Evolutionary conservation across 2,797 vertebrate species (phyloP).

Genomic region (Gambusia yucatana): DNA sequence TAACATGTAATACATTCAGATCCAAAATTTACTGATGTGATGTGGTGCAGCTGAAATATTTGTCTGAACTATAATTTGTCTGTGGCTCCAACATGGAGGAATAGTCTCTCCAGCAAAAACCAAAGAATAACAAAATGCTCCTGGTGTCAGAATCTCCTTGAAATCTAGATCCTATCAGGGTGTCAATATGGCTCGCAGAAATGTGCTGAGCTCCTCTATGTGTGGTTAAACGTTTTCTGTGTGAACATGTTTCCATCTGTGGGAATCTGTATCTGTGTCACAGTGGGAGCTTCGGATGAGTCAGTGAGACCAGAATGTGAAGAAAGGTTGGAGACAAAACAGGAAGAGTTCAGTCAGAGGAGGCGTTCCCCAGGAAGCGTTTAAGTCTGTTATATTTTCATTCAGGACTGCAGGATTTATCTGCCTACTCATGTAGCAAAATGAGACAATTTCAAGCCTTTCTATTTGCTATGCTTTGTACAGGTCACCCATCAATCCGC

Average conservation of each 20-base stretch:
- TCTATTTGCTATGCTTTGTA: not conserved
- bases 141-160: conserved; percentile 65
- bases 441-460: conserved; percentile 5
- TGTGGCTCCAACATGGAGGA: conserved; percentile 58
- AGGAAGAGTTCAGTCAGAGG: conserved; percentile 18
- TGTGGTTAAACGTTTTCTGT: conserved; percentile 6
- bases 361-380: conserved; percentile 24
- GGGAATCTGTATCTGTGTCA: conserved; percentile 27
- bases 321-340: conserved; percentile 20
- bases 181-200: conserved; percentile 74
- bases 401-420: conserved; percentile 11
- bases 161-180: conserved; percentile 66
- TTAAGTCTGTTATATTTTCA: conserved; percentile 23
- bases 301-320: conserved; percentile 44
- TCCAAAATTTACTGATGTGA: conserved; percentile 55
- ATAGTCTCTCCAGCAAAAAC: conserved; percentile 62
- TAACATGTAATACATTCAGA: conserved; percentile 36
- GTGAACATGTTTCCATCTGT: conserved; percentile 29
- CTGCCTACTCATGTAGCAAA: conserved; percentile 1
- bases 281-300: conserved; percentile 39
- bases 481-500: not conserved
- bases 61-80: conserved; percentile 61
- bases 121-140: conserved; percentile 73
- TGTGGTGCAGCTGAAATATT: conserved; percentile 57
- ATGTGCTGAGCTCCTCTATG: conserved; percentile 69